Percentiles rank a stretch among this genome's conserved stretches.
Conservation (phyloP, 2,888 invertebrate genomes). For the Hirudinaria manillensis region DNA sequence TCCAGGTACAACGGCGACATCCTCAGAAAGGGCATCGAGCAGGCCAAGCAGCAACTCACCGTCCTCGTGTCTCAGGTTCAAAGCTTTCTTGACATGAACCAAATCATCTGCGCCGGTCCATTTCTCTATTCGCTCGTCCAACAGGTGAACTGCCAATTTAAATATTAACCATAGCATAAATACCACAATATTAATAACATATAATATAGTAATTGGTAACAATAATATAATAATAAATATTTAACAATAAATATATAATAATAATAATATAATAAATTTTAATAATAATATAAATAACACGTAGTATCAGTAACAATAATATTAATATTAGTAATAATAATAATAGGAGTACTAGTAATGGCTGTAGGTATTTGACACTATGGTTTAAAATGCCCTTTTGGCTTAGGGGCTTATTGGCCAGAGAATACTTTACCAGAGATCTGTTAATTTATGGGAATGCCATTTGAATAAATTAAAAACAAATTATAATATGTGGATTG, state of each 20-base stretch:
- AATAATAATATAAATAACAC: background rate
- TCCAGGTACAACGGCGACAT: constrained; percentile 18
- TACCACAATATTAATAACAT: background rate
- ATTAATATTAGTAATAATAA: background rate
- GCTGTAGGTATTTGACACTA: no score
- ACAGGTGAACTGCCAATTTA: constrained; percentile 62
- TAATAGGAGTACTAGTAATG: background rate
- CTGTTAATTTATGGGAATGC: no score
- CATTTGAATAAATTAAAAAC: no score
- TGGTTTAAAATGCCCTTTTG: no score
- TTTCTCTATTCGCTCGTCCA: constrained; percentile 79
- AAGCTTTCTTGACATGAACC: constrained; percentile 70
- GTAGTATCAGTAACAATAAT: no score
- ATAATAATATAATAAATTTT: no score
- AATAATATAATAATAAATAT: background rate
- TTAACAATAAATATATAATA: no score
- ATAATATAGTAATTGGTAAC: no score
- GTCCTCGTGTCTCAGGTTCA: constrained; percentile 73
- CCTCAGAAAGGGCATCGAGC: constrained; percentile 9
- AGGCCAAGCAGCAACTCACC: constrained; percentile 51
- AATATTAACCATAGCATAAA: background rate
- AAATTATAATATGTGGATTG: no score
- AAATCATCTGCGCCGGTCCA: constrained; percentile 77
- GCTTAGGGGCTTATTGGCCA: no score
- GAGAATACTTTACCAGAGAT: no score